phyloP scores from a whole-genome alignment of 2,888 invertebrate genomes.

The Agrochola litura region DNA sequence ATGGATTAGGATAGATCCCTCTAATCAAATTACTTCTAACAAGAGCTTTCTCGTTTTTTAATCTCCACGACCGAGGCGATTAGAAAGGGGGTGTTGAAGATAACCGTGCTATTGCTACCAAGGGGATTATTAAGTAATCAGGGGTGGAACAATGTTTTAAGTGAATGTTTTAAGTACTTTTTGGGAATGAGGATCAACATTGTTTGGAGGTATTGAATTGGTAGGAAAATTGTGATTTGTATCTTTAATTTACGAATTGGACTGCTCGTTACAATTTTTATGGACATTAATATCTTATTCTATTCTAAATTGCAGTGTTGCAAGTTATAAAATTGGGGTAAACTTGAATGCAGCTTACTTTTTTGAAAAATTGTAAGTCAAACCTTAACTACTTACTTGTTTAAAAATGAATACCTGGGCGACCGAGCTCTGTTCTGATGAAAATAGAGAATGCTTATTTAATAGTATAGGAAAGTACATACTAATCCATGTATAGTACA shows the following conservation, averaged over 20 bases:
- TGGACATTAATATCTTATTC: background rate
- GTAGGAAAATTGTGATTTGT: background rate
- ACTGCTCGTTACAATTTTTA: background rate
- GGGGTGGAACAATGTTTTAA: slow-evolving; percentile 8
- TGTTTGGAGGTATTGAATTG: background rate
- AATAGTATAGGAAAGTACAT: too few species aligned
- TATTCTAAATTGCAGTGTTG: too few species aligned
- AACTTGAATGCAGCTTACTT: background rate
- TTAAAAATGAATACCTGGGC: background rate
- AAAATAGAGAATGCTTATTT: too few species aligned
- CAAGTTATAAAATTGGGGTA: background rate
- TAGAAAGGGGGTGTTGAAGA: slow-evolving; percentile 38
- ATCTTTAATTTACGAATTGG: background rate
- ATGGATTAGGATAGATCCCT: slow-evolving; percentile 54
- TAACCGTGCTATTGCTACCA: slow-evolving; percentile 29
- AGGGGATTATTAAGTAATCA: slow-evolving; percentile 41
- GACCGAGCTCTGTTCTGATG: too few species aligned
- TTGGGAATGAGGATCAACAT: background rate
- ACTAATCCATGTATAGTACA: too few species aligned
- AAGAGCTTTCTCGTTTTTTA: slow-evolving; percentile 61
- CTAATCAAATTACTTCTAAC: slow-evolving; percentile 61
- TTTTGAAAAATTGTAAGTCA: background rate
- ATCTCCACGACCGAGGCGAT: slow-evolving; percentile 52
- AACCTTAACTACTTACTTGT: background rate
- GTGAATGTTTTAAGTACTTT: background rate